Evolutionary conservation across 2,113 vertebrate genomes (phyloP).

Genomic region (Psammodynastes pulverulentus): DNA sequence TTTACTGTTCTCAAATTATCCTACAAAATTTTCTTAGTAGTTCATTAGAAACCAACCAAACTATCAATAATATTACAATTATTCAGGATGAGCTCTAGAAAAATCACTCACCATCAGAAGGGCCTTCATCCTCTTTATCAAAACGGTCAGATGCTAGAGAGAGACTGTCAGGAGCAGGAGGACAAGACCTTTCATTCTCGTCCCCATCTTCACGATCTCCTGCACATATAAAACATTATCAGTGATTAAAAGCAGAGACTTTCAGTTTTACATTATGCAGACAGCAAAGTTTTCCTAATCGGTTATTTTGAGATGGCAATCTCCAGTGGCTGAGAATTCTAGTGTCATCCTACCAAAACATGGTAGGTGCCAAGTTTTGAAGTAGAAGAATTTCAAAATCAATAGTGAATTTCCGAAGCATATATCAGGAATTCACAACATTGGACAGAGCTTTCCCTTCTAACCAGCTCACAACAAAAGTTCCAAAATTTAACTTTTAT

Average conservation of each 20-base stretch:
- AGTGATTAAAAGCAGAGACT: slow-evolving; percentile 18
- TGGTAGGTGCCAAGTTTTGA: background rate
- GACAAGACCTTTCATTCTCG: slow-evolving; percentile 73
- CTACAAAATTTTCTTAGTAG: slow-evolving; percentile 13
- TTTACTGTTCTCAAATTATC: slow-evolving; percentile 45
- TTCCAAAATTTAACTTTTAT: background rate
- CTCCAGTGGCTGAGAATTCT: background rate
- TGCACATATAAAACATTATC: slow-evolving; percentile 52
- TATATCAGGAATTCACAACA: slow-evolving; percentile 4
- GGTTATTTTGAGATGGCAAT: background rate
- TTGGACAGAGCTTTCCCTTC: background rate
- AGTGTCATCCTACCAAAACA: background rate
- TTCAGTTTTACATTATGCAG: slow-evolving; percentile 13
- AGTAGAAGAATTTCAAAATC: background rate
- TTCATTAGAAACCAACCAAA: slow-evolving; percentile 46
- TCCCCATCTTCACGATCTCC: slow-evolving; percentile 77
- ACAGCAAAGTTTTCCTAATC: background rate
- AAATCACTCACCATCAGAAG: slow-evolving; percentile 80
- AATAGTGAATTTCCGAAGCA: background rate
- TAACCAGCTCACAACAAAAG: background rate
- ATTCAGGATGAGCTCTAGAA: slow-evolving; percentile 36
- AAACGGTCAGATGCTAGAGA: slow-evolving; percentile 84
- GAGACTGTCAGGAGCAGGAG: slow-evolving; percentile 75
- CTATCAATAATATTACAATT: slow-evolving; percentile 5
- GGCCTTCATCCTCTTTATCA: slow-evolving; percentile 86